phyloP scores from a whole-genome alignment of 2,797 vertebrate species.

The Remorina albescens region DNA sequence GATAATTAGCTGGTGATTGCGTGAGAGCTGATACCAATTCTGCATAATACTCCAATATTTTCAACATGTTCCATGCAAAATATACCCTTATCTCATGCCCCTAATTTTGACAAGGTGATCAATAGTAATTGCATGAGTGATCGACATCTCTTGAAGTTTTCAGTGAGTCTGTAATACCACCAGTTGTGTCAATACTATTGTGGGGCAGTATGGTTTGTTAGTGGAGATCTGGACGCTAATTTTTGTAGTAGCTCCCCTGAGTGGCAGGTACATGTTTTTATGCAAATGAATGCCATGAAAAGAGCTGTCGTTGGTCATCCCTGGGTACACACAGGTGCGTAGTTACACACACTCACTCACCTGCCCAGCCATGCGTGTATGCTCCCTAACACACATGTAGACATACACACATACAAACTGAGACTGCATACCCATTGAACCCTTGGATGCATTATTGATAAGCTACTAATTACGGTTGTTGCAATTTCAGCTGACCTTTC shows the following conservation, averaged over 20 bases:
- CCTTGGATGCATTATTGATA: conserved; percentile 86
- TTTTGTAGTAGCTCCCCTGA: conserved; percentile 58
- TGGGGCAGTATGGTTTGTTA: conserved; percentile 43
- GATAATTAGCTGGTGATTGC: conserved; percentile 77
- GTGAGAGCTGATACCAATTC: conserved; percentile 67
- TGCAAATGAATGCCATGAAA: conserved; percentile 74
- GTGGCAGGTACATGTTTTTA: conserved; percentile 68
- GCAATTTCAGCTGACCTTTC: conserved; percentile 87
- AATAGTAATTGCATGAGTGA: conserved; percentile 79
- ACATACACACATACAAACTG: conserved; percentile 39
- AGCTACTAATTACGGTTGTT: conserved; percentile 86
- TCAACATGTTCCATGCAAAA: conserved; percentile 67
- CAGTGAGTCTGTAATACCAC: conserved; percentile 57
- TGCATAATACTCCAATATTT: conserved; percentile 75
- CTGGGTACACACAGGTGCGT: conserved; percentile 53
- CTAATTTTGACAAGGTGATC: conserved; percentile 76
- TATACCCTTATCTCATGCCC: conserved; percentile 60
- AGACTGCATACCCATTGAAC: conserved; percentile 70
- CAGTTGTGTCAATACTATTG: conserved; percentile 44
- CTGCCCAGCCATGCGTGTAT: conserved; percentile 20
- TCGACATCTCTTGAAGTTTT: conserved; percentile 79
- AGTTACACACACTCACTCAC: conserved; percentile 35
- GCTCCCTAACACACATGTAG: conserved; percentile 4
- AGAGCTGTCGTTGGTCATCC: conserved; percentile 62
- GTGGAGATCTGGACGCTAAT: conserved; percentile 60